These are phyloP conservation scores for Troilus luridus DNA, from an alignment of 2,888 invertebrate genomes.

Conservation along the genomic window DNA sequence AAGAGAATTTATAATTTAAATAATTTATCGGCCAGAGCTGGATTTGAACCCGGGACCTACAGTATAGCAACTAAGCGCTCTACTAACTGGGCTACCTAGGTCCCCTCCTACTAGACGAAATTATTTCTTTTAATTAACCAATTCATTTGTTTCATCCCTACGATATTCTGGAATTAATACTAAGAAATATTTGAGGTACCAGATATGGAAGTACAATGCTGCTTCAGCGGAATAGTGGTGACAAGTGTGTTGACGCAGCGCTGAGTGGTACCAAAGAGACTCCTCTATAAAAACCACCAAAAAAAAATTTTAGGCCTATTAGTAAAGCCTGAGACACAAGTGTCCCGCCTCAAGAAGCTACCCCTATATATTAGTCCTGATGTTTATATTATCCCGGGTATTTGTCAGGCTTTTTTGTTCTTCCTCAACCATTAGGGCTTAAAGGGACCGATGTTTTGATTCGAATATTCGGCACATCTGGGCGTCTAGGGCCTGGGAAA, in stretches of 20 bases:
- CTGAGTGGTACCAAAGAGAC: conserved; percentile 1
- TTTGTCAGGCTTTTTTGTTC: conserved; percentile 2
- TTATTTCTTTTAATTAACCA: too few species aligned
- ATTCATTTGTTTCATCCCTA: too few species aligned
- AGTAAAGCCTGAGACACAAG: background rate
- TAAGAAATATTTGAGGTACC: background rate
- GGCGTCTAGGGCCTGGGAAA: background rate
- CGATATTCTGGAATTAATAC: background rate
- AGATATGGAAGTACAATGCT: background rate
- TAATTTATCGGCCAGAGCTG: too few species aligned
- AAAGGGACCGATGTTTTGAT: conserved; percentile 29
- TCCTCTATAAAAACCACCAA: background rate
- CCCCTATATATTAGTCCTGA: background rate
- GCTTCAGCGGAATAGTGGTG: background rate
- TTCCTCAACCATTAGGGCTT: conserved; percentile 34
- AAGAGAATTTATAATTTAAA: too few species aligned
- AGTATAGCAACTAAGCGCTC: too few species aligned
- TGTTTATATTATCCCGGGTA: conserved; percentile 21
- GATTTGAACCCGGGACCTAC: too few species aligned
- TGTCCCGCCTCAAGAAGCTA: conserved; percentile 27
- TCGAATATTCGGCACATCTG: conserved; percentile 17
- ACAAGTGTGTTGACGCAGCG: background rate
- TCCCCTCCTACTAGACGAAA: too few species aligned
- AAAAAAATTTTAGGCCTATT: conserved; percentile 20
- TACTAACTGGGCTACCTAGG: too few species aligned